Conservation (phyloP, 2,797 vertebrate species). For the Neosalanx taihuensis region DNA sequence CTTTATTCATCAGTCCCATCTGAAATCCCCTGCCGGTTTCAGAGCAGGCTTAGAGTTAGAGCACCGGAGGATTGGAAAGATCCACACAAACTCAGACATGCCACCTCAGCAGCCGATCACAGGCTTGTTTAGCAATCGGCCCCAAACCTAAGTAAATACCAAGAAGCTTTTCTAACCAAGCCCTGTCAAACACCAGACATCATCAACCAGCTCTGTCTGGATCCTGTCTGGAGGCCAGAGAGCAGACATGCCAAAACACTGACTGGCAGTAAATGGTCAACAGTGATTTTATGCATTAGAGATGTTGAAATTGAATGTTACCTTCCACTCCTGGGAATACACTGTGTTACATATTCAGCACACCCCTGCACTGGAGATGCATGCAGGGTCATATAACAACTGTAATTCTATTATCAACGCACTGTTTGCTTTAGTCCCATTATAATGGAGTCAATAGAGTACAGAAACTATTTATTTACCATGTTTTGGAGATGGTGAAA, state of each 20-base stretch:
- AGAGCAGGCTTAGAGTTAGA: no score
- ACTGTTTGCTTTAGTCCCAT: neutral
- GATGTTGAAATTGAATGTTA: neutral
- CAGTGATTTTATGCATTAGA: neutral
- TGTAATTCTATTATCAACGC: neutral
- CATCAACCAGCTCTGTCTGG: neutral
- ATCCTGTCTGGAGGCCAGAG: neutral
- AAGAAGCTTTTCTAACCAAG: neutral
- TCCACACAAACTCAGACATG: neutral
- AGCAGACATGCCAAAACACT: neutral
- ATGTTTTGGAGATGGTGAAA: neutral
- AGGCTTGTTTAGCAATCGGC: neutral
- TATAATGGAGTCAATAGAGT: neutral
- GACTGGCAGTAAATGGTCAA: neutral
- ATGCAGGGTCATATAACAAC: no score
- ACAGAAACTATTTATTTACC: neutral
- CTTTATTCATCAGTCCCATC: no score
- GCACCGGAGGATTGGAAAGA: neutral
- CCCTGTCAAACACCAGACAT: neutral
- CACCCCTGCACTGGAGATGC: neutral
- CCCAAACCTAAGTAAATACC: slow-evolving; percentile 1
- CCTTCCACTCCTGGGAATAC: neutral
- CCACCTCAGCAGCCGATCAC: neutral
- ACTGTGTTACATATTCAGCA: neutral
- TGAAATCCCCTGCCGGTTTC: no score